These are phyloP conservation scores for Coccyzus lansbergi DNA, from an alignment of 2,797 vertebrate genomes.

Conservation along the genomic window DNA sequence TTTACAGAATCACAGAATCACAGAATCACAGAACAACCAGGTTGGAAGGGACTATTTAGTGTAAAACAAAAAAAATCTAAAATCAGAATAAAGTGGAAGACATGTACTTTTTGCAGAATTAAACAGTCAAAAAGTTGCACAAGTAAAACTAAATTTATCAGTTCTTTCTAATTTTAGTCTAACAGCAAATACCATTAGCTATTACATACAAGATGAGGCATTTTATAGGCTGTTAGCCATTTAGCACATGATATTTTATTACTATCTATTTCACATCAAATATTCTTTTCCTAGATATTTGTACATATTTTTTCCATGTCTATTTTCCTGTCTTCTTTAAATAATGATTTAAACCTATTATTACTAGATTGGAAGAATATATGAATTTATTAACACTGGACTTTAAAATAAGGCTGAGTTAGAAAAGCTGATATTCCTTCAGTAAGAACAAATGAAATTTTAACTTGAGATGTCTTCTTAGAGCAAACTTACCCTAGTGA, in stretches of 20 bases:
- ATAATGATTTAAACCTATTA: not conserved
- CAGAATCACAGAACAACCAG: too few relatives aligned
- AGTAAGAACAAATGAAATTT: not conserved
- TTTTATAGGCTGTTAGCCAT: not conserved
- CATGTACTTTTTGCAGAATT: rapidly evolving
- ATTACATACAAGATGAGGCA: not conserved
- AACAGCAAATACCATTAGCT: not conserved
- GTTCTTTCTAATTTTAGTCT: not conserved
- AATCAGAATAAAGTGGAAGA: not conserved
- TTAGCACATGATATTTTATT: not conserved
- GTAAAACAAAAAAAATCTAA: not conserved
- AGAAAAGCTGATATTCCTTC: not conserved
- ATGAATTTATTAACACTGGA: not conserved
- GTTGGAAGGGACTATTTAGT: not conserved
- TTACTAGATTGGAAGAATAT: not conserved
- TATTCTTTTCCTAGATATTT: not conserved
- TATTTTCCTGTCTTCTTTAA: not conserved
- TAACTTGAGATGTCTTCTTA: not conserved
- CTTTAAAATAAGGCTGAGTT: not conserved
- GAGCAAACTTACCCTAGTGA: not conserved
- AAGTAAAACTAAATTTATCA: not conserved
- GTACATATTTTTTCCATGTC: not conserved
- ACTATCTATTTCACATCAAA: not conserved
- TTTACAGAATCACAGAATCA: too few relatives aligned
- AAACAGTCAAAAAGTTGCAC: not conserved